Percentiles rank a stretch among this genome's conserved stretches.
Conservation (phyloP, 1,140 invertebrate species). For the Zaprionus tsacasi region DNA sequence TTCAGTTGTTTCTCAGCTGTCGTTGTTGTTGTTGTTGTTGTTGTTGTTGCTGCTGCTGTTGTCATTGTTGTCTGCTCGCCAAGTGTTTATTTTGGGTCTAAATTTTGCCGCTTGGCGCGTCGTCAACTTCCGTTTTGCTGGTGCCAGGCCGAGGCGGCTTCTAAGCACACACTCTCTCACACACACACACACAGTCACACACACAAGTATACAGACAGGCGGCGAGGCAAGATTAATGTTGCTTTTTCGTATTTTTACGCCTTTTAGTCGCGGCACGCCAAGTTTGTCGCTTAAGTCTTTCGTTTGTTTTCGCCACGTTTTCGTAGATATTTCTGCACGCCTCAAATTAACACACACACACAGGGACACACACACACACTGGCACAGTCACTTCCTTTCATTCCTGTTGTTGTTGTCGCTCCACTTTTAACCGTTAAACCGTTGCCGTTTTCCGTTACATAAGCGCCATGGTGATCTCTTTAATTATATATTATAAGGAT, state of each 20-base stretch:
- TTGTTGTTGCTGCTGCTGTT: constrained; percentile 29
- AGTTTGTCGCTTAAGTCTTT: constrained; percentile 73
- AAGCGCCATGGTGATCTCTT: constrained; percentile 38
- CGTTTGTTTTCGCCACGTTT: constrained; percentile 63
- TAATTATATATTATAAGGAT: constrained; percentile 72
- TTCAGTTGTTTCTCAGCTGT: constrained; percentile 38
- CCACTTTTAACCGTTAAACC: constrained; percentile 60
- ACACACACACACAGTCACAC: constrained; percentile 18
- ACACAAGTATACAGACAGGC: not conserved
- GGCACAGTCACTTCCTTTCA: constrained; percentile 67
- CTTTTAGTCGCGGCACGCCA: constrained; percentile 63
- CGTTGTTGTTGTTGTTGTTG: constrained; percentile 8
- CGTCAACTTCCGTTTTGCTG: constrained; percentile 68
- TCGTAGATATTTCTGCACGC: constrained; percentile 55
- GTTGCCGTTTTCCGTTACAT: constrained; percentile 31
- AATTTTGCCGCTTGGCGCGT: constrained; percentile 65
- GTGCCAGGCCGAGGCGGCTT: constrained; percentile 44
- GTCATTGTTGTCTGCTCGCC: constrained; percentile 46
- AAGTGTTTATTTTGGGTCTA: constrained; percentile 71
- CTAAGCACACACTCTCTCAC: constrained; percentile 47
- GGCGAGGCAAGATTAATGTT: constrained; percentile 56
- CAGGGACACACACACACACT: constrained; percentile 39
- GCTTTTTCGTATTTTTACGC: constrained; percentile 65
- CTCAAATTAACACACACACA: constrained; percentile 49
- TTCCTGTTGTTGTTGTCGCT: constrained; percentile 55